Base-by-base conservation (phyloP, 2,113 vertebrate genomes). In the Lepus europaeus region DNA sequence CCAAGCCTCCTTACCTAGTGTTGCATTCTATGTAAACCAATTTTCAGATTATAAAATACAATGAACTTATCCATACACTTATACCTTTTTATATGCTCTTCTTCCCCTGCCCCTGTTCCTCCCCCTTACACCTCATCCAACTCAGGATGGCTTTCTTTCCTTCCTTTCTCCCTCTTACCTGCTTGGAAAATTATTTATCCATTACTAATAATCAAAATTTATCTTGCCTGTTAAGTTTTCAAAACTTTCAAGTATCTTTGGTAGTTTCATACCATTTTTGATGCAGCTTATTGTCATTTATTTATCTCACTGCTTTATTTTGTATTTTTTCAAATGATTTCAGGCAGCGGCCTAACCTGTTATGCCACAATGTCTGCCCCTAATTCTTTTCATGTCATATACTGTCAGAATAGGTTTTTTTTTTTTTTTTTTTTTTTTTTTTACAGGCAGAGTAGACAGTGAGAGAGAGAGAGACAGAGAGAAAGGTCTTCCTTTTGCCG, bases 11-110 rank as follows among this genome's bases (percentile, higher is more conserved):
- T 84, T 76, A 72, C 9, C 20, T 87, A 84, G 80, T 39, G 45
- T 29, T 93, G n/a, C 49, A 63, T 31, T 74, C 19, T 78, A 86
- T 69, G n/a, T 14, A 87, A 89, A 91, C 31, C 68, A 19, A 79
- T 66, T 92, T 93, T 86, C 33, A 79, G 36, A 80, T 93, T 77
- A 88, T 68, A 20, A 92, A 83, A 86, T 92, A 73, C 77, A 94
- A 92, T 17, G 25, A 92, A 79, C 27, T 72, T 96, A 84, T 9
- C 84, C 31, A 70, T 86, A 9, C 25, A 91, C 23, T 20, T 61
- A 1, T 78, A 53, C 7, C 20, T 78, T 83, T 91, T 94, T 85
- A 88, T 73, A 53, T 92, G 33, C 78, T 89, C 27, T 23, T 72
- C 16, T 51, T n/a, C 29, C 22, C 68, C 36, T 78, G 45, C 45